A percentile compares a stretch with the other conserved stretches of the same genome.
phyloP scores from a whole-genome alignment of 2,888 invertebrate genomes.

The Deilephila porcellus region DNA sequence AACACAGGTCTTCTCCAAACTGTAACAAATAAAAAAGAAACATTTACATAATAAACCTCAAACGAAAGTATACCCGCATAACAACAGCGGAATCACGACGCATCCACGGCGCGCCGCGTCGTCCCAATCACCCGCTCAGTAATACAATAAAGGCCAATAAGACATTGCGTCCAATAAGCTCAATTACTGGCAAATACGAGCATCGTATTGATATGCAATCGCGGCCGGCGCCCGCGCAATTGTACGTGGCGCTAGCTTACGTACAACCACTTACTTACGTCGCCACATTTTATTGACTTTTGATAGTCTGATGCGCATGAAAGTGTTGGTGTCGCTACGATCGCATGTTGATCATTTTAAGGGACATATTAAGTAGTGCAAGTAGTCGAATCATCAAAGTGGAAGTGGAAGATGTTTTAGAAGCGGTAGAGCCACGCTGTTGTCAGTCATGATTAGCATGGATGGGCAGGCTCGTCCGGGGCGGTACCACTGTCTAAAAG shows the following conservation, averaged over 20 bases:
- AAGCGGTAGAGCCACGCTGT: too few relatives aligned
- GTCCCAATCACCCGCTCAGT: conserved; percentile 60
- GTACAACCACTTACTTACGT: not conserved
- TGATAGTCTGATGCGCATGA: not conserved
- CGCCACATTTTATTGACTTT: not conserved
- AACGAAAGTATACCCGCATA: not conserved
- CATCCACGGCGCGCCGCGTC: conserved; percentile 20
- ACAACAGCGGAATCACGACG: not conserved
- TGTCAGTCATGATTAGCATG: too few relatives aligned
- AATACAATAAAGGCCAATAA: conserved; percentile 75
- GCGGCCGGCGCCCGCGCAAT: conserved; percentile 71
- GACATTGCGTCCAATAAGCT: conserved; percentile 63
- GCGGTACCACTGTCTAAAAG: too few relatives aligned
- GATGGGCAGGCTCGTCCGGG: too few relatives aligned
- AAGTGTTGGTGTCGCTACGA: too few relatives aligned
- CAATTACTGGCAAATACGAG: conserved; percentile 70
- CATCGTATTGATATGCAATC: conserved; percentile 77
- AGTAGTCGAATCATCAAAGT: too few relatives aligned
- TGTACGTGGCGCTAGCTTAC: conserved; percentile 52
- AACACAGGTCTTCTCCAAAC: not conserved
- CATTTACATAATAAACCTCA: too few relatives aligned
- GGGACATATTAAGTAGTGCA: too few relatives aligned
- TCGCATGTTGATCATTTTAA: not conserved
- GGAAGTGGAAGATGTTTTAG: too few relatives aligned
- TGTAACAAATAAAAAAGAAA: not conserved